These are phyloP conservation scores for Wiebesia pumilae DNA, from an alignment of 1,140 invertebrate species.

Conservation along the genomic window DNA sequence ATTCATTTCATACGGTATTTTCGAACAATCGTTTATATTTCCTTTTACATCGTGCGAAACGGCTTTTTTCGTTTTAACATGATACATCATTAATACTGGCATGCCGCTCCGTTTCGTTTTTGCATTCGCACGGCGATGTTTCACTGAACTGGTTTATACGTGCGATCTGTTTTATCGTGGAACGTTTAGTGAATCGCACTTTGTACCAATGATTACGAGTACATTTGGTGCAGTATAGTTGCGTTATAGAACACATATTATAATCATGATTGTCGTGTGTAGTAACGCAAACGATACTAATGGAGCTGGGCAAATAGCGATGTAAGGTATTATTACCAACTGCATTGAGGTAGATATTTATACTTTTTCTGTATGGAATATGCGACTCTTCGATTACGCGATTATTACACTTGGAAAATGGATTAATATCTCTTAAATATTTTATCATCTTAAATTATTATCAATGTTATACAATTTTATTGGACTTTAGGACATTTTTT, in stretches of 20 bases:
- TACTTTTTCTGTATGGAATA: no score
- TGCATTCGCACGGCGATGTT: background rate
- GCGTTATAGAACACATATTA: background rate
- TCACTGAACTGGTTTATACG: background rate
- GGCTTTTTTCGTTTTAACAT: background rate
- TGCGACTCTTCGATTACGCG: no score
- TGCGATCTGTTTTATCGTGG: constrained; percentile 17
- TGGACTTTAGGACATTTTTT: no score
- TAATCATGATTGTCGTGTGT: constrained; percentile 18
- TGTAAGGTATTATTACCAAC: background rate
- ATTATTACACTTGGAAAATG: no score
- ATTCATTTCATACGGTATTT: background rate
- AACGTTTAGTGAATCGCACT: constrained; percentile 35
- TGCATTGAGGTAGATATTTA: background rate
- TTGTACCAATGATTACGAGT: constrained; percentile 5
- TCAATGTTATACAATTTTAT: no score
- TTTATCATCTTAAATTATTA: no score
- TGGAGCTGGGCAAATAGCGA: background rate
- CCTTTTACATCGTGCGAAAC: background rate
- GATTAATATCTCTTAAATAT: no score
- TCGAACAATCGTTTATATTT: background rate
- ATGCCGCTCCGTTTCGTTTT: background rate
- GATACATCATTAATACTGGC: background rate
- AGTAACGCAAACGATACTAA: background rate
- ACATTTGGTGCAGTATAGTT: background rate